Percentiles rank a stretch among this genome's conserved stretches.
These are phyloP conservation scores for Miichthys miiuy DNA, from an alignment of 2,797 vertebrate genomes.

Conservation along the genomic window DNA sequence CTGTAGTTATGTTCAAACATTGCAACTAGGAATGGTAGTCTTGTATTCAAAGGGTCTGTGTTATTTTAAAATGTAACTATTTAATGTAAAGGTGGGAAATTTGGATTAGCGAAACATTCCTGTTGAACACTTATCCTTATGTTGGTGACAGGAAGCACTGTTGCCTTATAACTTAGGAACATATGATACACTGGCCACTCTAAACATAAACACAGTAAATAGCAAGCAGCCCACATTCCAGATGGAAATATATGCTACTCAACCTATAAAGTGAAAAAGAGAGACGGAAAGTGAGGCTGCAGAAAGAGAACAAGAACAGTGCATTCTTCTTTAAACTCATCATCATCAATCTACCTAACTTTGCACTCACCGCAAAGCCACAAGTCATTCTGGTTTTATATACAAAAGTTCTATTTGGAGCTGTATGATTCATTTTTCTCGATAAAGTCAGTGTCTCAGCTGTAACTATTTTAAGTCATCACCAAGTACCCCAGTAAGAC, in stretches of 20 bases:
- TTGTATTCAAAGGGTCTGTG: constrained; percentile 1
- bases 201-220: constrained; percentile 55
- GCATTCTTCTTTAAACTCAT: constrained; percentile 40
- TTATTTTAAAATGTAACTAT: constrained; percentile 22
- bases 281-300: constrained; percentile 22
- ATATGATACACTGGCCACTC: constrained; percentile 29
- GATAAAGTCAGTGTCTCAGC: constrained; percentile 36
- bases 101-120: constrained; percentile 32
- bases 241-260: constrained; percentile 50
- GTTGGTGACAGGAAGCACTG: constrained; percentile 25
- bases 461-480: constrained; percentile 29
- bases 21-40: constrained; percentile 13
- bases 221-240: constrained; percentile 49
- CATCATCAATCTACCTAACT: constrained; percentile 26
- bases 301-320: constrained; percentile 41
- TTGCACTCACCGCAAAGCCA: constrained; percentile 35
- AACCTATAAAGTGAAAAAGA: constrained; percentile 36
- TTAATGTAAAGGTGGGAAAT: constrained; percentile 31
- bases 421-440: constrained; percentile 20
- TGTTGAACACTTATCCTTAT: constrained; percentile 32
- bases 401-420: constrained; percentile 32
- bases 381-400: constrained; percentile 39
- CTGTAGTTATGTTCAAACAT: constrained; percentile 40
- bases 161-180: constrained; percentile 19
- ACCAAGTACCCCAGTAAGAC: neutral